A percentile compares a stretch with the other conserved stretches of the same genome.
Evolutionary conservation across 2,797 vertebrate species (phyloP).

Genomic region (Micropoecilia bifurca): DNA sequence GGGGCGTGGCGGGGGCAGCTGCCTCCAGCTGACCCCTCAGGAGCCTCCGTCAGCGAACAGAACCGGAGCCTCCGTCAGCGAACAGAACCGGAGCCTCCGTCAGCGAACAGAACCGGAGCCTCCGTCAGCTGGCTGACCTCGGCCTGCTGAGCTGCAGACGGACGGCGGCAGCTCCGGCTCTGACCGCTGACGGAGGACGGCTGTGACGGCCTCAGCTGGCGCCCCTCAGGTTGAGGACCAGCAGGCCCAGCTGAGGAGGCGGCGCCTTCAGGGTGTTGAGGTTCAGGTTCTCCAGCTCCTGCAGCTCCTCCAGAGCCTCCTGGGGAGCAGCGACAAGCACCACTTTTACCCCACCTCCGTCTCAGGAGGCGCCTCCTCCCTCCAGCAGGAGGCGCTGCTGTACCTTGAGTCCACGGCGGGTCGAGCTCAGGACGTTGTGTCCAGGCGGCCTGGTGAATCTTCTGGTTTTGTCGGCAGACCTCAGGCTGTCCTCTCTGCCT

Average conservation of each 20-base stretch:
- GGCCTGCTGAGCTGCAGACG: slow-evolving; percentile 74
- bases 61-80: slow-evolving; percentile 84
- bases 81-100: slow-evolving; percentile 90
- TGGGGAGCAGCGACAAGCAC: background rate
- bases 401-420: slow-evolving; percentile 85
- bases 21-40: slow-evolving; percentile 87
- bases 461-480: slow-evolving; percentile 67
- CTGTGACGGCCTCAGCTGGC: no score
- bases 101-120: slow-evolving; percentile 89
- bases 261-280: slow-evolving; percentile 85
- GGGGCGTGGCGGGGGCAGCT: background rate
- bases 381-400: background rate
- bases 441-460: slow-evolving; percentile 78
- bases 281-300: slow-evolving; percentile 90
- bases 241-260: slow-evolving; percentile 80
- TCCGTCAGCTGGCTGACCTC: slow-evolving; percentile 88
- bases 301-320: slow-evolving; percentile 85
- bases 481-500: slow-evolving; percentile 79
- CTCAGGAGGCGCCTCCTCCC: background rate
- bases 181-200: no score
- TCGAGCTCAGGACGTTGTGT: slow-evolving; percentile 85
- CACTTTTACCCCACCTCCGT: background rate
- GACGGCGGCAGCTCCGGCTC: background rate
- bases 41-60: slow-evolving; percentile 89
- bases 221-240: slow-evolving; percentile 91